A percentile compares a stretch with the other conserved stretches of the same genome.
Evolutionary conservation across 92 coral and sea anemone species (phyloP).

Genomic region (Zoanthus solanderi): DNA sequence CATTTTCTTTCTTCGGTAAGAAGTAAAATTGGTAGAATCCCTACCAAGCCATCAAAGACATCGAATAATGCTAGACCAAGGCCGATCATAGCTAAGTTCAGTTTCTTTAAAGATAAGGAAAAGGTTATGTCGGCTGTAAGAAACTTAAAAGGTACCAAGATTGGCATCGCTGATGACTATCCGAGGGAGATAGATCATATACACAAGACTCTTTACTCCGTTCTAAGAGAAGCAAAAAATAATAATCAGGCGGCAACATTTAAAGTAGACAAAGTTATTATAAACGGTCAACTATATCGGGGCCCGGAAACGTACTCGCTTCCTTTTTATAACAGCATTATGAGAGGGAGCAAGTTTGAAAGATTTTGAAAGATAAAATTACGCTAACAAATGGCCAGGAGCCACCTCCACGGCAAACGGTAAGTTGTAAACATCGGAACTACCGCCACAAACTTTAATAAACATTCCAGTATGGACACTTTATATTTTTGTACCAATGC

Average conservation of each 20-base stretch:
- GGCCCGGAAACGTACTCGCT: background rate
- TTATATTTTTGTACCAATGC: too few species aligned
- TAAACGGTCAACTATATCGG: background rate
- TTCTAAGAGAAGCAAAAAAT: background rate
- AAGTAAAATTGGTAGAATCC: too few species aligned
- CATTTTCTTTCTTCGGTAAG: too few species aligned
- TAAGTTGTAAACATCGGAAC: too few species aligned
- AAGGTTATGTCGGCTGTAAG: conserved; percentile 9
- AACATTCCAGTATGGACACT: too few species aligned
- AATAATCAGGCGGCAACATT: background rate
- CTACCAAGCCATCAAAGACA: background rate
- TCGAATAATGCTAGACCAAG: background rate
- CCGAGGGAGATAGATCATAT: conserved; percentile 1
- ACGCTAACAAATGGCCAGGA: background rate
- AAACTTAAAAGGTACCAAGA: background rate
- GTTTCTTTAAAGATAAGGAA: conserved; percentile 44
- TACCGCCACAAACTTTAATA: too few species aligned
- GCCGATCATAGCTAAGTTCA: conserved; percentile 13
- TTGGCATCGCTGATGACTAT: conserved; percentile 9
- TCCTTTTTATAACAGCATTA: background rate
- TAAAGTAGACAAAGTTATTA: background rate
- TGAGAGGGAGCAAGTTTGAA: conserved; percentile 4
- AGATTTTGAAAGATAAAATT: background rate
- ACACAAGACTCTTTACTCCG: background rate
- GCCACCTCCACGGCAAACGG: too few species aligned